phyloP scores from a whole-genome alignment of 1,140 invertebrate species.

The Acromyrmex echinatior region DNA sequence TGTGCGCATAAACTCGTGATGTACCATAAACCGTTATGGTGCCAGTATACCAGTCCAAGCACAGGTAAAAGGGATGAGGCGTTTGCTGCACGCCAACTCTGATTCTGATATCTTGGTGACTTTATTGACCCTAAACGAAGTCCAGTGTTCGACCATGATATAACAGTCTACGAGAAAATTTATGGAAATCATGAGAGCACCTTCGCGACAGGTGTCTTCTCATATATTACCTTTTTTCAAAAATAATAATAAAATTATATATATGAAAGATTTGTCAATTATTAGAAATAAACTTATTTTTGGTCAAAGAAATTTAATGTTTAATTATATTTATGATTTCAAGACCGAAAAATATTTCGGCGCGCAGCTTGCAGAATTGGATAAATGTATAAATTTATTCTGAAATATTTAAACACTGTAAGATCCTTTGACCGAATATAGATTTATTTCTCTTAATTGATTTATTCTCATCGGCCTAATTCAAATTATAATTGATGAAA shows the following conservation, averaged over 20 bases:
- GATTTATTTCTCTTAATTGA: too few relatives aligned
- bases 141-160: constrained; percentile 2
- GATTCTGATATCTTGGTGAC: constrained; percentile 64
- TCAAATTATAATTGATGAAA: too few relatives aligned
- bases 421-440: too few relatives aligned
- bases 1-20: constrained; percentile 54
- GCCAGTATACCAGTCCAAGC: constrained; percentile 56
- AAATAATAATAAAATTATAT: background rate
- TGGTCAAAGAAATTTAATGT: too few relatives aligned
- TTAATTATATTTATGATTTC: too few relatives aligned
- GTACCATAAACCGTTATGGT: constrained; percentile 74
- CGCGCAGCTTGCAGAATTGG: too few relatives aligned
- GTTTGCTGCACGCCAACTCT: constrained; percentile 65
- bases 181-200: background rate
- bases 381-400: too few relatives aligned
- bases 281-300: too few relatives aligned
- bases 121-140: constrained; percentile 73
- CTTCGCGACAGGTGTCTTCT: constrained; percentile 51
- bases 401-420: too few relatives aligned
- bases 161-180: constrained; percentile 13
- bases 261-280: background rate
- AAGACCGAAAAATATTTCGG: too few relatives aligned
- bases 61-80: constrained; percentile 56
- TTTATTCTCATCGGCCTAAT: too few relatives aligned
- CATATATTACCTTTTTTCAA: background rate